Evolutionary conservation across 2,113 vertebrate genomes (phyloP).

Genomic region (Paradoxurus hermaphroditus): DNA sequence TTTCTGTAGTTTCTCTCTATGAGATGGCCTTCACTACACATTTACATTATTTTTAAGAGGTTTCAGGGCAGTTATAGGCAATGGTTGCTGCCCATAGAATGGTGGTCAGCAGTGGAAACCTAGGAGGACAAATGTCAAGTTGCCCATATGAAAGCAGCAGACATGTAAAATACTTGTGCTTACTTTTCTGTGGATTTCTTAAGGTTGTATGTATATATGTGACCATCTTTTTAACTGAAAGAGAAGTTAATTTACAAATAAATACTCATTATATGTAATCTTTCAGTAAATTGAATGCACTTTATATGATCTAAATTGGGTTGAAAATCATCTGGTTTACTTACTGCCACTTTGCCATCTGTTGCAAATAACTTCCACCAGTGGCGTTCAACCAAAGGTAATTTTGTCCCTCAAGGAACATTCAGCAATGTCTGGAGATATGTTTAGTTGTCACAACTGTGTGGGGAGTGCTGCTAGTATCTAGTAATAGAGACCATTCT

Average conservation of each 20-base stretch:
- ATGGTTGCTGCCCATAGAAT: not conserved
- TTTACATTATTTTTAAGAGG: not conserved
- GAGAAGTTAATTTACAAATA: not conserved
- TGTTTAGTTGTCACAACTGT: not conserved
- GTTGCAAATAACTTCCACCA: not conserved
- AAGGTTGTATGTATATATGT: not conserved
- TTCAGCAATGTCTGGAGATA: not conserved
- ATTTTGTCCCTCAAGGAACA: not conserved
- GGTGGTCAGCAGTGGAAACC: not conserved
- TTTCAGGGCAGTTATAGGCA: not conserved
- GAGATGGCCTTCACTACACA: not conserved
- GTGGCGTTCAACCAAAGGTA: not conserved
- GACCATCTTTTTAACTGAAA: not conserved
- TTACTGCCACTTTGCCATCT: not conserved
- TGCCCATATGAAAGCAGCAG: not conserved
- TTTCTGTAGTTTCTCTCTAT: not conserved
- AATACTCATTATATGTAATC: not conserved
- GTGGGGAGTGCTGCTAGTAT: not conserved
- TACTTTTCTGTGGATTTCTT: not conserved
- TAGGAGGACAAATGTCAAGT: not conserved
- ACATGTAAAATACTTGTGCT: not conserved
- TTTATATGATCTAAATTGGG: not conserved
- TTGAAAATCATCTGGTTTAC: not conserved
- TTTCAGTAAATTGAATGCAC: not conserved
- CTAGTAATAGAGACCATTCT: not conserved